Conservation (phyloP, 2,797 vertebrate genomes). For the Botia almorhae region DNA sequence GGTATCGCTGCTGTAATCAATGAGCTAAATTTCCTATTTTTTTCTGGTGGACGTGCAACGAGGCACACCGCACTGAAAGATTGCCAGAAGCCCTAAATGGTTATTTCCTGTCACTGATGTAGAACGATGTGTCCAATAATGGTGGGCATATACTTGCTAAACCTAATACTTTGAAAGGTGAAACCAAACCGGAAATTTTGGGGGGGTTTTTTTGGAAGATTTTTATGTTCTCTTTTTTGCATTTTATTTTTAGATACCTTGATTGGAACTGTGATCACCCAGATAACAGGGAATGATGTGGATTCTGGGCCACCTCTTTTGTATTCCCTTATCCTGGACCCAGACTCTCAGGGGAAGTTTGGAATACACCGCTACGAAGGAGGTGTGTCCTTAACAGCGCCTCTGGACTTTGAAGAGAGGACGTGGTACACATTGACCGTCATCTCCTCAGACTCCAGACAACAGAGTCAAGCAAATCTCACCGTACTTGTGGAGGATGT, state of each 20-base stretch:
- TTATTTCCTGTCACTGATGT: constrained; percentile 74
- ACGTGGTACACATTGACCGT: constrained; percentile 78
- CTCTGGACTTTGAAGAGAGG: constrained; percentile 78
- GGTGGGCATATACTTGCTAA: constrained; percentile 38
- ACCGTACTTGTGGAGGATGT: constrained; percentile 82
- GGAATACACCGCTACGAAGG: constrained; percentile 81
- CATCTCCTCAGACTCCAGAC: constrained; percentile 78
- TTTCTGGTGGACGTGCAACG: constrained; percentile 62
- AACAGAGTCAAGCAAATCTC: constrained; percentile 80
- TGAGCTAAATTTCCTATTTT: constrained; percentile 62
- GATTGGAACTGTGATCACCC: constrained; percentile 84
- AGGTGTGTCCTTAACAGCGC: constrained; percentile 73
- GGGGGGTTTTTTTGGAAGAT: no score
- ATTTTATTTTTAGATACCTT: constrained; percentile 73
- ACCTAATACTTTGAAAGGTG: constrained; percentile 45
- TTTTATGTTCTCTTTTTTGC: constrained; percentile 11
- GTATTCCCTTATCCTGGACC: constrained; percentile 77
- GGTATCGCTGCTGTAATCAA: constrained; percentile 67
- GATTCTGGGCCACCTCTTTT: constrained; percentile 82
- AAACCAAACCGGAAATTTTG: constrained; percentile 33
- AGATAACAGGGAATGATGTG: constrained; percentile 87
- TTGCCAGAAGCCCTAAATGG: constrained; percentile 68
- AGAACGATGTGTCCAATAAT: constrained; percentile 53
- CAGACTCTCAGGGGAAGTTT: constrained; percentile 70
- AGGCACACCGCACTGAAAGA: constrained; percentile 65